Evolutionary conservation across 2,797 vertebrate species (phyloP), one percentile per base, ranked within the genome.

Genomic region (Psittacula derbiana): DNA sequence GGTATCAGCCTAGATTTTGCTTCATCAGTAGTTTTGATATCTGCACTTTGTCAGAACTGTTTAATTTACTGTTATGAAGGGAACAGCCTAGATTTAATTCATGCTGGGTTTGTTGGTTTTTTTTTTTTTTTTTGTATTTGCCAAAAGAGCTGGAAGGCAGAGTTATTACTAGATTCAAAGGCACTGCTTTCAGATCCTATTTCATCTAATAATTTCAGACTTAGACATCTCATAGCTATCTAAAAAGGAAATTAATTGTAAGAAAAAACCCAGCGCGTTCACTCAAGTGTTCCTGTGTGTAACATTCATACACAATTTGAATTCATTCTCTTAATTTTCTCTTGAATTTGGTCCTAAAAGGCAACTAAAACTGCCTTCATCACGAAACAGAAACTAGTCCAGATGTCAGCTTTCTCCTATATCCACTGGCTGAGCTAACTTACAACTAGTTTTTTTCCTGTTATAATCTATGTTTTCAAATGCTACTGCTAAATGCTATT

Each of bases 241-340:
- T 86, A 92, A 89, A 96, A 95, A 81, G 67, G 69, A 95, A 95
- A 95, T 89, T 95, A 96, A 95, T 78, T 76, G 41, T 75, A 96
- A 79, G 44, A 40, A 55, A 19, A 18, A 5, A 13, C 8, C 7
- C 10, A 6, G 7, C 36, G 7, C 20, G 52, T 78, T 83, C 31
- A 28, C 27, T 58, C 66, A 43, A 69, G 7, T 81, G 58, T 81
- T 91, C 50, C 53, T 92, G 72, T 71, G 23, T 86, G 86, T 65
- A 75, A 71, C 65, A 43, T 49, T 94, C 71, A 19, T 74, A 12
- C 78, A 76, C 2, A 8, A 23, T 53, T 85, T 91, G 46, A 87
- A 76, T 74, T 90, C 5, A 69, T 72, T n/a, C 8, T 91, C 25
- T 82, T 74, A 71, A 89, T 95, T 96, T 94, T 80, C 61, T 85